Evolutionary conservation across 2,888 invertebrate species (phyloP).

Genomic region (Coleophora deauratella): DNA sequence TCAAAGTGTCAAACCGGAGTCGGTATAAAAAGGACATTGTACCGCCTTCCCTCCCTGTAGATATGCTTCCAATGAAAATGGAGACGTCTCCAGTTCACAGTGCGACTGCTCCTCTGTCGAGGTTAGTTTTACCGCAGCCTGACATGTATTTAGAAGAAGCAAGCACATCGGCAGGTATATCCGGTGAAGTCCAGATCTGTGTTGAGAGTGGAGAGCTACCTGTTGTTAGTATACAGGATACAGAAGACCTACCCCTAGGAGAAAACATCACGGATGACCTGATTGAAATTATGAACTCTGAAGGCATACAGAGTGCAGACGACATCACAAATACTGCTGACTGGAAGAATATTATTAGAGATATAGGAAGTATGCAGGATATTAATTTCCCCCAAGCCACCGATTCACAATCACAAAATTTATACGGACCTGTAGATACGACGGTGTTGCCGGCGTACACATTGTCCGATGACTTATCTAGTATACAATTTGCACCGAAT

Average conservation of each 20-base stretch:
- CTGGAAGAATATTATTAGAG: constrained; percentile 68
- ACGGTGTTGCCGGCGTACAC: constrained; percentile 40
- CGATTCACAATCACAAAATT: constrained; percentile 44
- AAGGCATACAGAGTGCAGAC: constrained; percentile 66
- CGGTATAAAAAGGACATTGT: constrained; percentile 57
- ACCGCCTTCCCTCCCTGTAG: constrained; percentile 49
- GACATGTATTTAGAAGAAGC: constrained; percentile 54
- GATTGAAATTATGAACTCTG: constrained; percentile 67
- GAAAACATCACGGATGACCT: constrained; percentile 67
- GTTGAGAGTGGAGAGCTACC: constrained; percentile 63
- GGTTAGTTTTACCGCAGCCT: constrained; percentile 55
- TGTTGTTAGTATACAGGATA: constrained; percentile 69
- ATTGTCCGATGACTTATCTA: constrained; percentile 48
- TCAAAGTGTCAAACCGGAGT: constrained; percentile 40
- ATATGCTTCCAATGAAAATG: constrained; percentile 47
- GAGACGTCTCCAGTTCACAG: constrained; percentile 49
- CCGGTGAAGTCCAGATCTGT: constrained; percentile 59
- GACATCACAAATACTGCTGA: constrained; percentile 63
- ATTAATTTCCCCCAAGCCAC: constrained; percentile 55
- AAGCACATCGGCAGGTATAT: constrained; percentile 40
- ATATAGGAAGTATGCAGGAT: constrained; percentile 65
- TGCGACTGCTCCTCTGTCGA: constrained; percentile 51
- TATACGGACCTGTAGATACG: constrained; percentile 42
- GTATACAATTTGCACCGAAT: constrained; percentile 51
- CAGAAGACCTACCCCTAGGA: constrained; percentile 62